Conservation (phyloP, 2,888 invertebrate species). For the Merodon equestris region DNA sequence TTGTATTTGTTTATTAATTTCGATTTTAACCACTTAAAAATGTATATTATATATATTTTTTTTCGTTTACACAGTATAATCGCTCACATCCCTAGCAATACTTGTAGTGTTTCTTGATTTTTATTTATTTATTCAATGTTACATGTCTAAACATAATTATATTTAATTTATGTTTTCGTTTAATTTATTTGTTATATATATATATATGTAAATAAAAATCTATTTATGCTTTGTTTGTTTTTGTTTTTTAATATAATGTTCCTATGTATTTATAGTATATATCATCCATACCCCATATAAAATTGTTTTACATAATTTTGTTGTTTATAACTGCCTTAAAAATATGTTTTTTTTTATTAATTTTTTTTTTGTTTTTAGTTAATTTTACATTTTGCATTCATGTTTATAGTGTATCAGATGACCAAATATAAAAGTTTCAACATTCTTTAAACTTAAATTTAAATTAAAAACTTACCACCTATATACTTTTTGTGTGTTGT, state of each 20-base stretch:
- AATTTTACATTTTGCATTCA: conserved; percentile 42
- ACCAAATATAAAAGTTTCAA: conserved; percentile 36
- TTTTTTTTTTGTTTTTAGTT: conserved; percentile 18
- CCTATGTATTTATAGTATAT: conserved; percentile 40
- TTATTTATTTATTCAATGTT: conserved; percentile 40
- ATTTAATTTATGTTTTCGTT: conserved; percentile 26
- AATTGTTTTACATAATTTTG: conserved; percentile 60
- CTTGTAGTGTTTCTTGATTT: conserved; percentile 35
- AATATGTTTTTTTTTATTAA: conserved; percentile 35
- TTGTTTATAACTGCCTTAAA: conserved; percentile 19
- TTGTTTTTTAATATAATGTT: conserved; percentile 56
- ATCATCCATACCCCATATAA: conserved; percentile 66
- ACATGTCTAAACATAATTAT: conserved; percentile 57
- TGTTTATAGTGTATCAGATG: conserved; percentile 41
- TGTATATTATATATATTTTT: conserved; percentile 30
- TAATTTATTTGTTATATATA: conserved; percentile 29
- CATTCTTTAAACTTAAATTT: conserved; percentile 10
- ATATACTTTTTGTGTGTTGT: conserved; percentile 12
- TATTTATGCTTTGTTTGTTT: neutral
- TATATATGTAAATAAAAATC: neutral
- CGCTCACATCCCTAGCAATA: conserved; percentile 36
- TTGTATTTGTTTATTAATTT: conserved; percentile 34
- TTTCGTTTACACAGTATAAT: conserved; percentile 58
- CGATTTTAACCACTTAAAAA: conserved; percentile 63
- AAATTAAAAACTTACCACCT: conserved; percentile 29